phyloP scores from a whole-genome alignment of 2,113 vertebrate genomes.

The Sisor rabdophorus region DNA sequence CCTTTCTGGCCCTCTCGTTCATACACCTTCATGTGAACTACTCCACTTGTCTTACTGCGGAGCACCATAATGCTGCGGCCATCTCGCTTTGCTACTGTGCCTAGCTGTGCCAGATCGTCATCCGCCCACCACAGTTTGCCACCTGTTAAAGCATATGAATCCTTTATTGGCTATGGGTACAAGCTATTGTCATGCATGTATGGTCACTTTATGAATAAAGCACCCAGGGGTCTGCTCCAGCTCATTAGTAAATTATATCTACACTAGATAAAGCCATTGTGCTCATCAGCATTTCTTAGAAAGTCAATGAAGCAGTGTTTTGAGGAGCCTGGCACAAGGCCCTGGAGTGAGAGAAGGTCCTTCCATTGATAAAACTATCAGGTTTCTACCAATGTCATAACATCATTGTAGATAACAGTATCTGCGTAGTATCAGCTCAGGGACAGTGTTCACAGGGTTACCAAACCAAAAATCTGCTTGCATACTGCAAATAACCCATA shows the following conservation, averaged over 20 bases:
- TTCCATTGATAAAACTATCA: constrained; percentile 52
- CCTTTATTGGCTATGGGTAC: constrained; percentile 27
- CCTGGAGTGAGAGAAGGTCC: constrained; percentile 46
- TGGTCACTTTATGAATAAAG: not conserved
- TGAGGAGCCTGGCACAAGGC: constrained; percentile 38
- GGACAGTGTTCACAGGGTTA: constrained; percentile 40
- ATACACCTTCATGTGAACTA: constrained; percentile 97
- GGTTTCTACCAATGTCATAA: constrained; percentile 37
- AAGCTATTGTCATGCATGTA: constrained; percentile 32
- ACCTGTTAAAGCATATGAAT: constrained; percentile 70
- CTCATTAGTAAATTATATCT: constrained; percentile 12
- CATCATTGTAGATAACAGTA: constrained; percentile 29
- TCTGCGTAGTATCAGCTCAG: constrained; percentile 34
- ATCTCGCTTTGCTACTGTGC: constrained; percentile 89
- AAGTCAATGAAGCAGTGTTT: constrained; percentile 54
- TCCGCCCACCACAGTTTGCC: constrained; percentile 97
- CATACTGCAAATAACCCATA: constrained; percentile 34
- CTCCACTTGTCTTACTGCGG: constrained; percentile 88
- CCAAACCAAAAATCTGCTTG: constrained; percentile 36
- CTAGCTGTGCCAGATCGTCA: constrained; percentile 86
- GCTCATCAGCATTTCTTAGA: constrained; percentile 35
- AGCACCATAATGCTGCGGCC: constrained; percentile 80
- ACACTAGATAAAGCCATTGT: constrained; percentile 21
- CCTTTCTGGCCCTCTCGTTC: constrained; percentile 92
- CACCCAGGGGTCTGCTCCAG: constrained; percentile 24